phyloP scores from a whole-genome alignment of 35 echinoderm and acorn worm genomes.

The Eucidaris tribuloides region DNA sequence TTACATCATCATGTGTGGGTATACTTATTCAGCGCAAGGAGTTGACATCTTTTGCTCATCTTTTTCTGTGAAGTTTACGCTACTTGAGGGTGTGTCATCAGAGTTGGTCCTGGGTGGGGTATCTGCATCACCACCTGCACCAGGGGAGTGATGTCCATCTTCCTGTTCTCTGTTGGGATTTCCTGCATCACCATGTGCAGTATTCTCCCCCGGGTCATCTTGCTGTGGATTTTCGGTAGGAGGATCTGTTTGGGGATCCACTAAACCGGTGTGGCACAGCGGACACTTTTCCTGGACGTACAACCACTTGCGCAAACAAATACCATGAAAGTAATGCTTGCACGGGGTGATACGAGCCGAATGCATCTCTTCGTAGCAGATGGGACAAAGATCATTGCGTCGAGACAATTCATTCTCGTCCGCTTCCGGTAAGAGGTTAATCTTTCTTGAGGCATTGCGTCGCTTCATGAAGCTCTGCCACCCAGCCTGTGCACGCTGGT shows the following conservation, averaged over 20 bases:
- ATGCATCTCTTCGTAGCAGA: conserved; percentile 91
- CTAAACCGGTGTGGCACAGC: conserved; percentile 69
- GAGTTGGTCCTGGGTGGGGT: too few species aligned
- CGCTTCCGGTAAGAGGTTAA: conserved; percentile 70
- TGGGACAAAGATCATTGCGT: conserved; percentile 81
- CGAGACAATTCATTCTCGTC: conserved; percentile 37
- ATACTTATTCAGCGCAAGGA: too few species aligned
- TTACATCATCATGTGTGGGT: too few species aligned
- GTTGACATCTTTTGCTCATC: too few species aligned
- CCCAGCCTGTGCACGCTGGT: conserved; percentile 72
- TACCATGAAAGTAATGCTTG: conserved; percentile 78
- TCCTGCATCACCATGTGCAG: neutral
- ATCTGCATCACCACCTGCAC: neutral
- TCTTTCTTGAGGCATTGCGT: conserved; percentile 69
- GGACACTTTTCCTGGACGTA: conserved; percentile 95
- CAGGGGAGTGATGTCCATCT: neutral
- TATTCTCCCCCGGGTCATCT: neutral
- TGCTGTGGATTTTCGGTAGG: neutral
- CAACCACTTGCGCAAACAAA: conserved; percentile 84
- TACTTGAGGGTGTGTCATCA: too few species aligned
- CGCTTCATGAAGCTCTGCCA: conserved; percentile 78
- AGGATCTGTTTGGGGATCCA: neutral
- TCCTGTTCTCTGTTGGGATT: neutral
- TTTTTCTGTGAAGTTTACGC: too few species aligned
- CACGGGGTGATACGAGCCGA: conserved; percentile 76